Percentiles rank a stretch among this genome's conserved stretches.
These are phyloP conservation scores for Plutella xylostella DNA, from an alignment of 2,888 invertebrate species.

Conservation along the genomic window DNA sequence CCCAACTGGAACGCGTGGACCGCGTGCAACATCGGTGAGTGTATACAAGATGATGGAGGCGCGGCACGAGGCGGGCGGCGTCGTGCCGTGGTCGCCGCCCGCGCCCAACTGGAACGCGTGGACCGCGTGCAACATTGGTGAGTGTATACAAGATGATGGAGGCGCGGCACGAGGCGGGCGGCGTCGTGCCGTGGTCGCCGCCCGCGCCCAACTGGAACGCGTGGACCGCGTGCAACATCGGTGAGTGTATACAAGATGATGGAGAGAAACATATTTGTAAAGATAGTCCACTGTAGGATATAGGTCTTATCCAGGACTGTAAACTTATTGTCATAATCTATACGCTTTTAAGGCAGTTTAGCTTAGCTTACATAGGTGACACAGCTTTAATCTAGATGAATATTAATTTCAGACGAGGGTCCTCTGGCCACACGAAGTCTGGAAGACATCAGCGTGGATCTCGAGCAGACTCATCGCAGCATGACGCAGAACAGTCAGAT, in stretches of 20 bases:
- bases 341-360: too few species aligned
- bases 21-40: conserved; percentile 86
- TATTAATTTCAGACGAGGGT: conserved; percentile 87
- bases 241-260: too few species aligned
- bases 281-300: background rate
- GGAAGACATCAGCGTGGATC: conserved; percentile 79
- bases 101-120: conserved; percentile 98
- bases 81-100: conserved; percentile 97
- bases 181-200: conserved; percentile 96
- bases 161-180: conserved; percentile 72
- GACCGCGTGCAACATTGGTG: conserved; percentile 92
- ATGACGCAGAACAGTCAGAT: conserved; percentile 67
- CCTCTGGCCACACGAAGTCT: conserved; percentile 76
- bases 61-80: conserved; percentile 75
- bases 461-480: conserved; percentile 74
- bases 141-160: conserved; percentile 73
- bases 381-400: too few species aligned
- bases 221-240: conserved; percentile 96
- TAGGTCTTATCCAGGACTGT: too few species aligned
- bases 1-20: conserved; percentile 99
- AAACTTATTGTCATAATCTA: too few species aligned
- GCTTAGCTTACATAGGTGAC: too few species aligned
- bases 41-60: conserved; percentile 75
- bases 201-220: conserved; percentile 98
- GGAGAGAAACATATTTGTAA: too few species aligned